Evolutionary conservation across 2,797 vertebrate species (phyloP).

Genomic region (Microctenopoma steveboyesi): DNA sequence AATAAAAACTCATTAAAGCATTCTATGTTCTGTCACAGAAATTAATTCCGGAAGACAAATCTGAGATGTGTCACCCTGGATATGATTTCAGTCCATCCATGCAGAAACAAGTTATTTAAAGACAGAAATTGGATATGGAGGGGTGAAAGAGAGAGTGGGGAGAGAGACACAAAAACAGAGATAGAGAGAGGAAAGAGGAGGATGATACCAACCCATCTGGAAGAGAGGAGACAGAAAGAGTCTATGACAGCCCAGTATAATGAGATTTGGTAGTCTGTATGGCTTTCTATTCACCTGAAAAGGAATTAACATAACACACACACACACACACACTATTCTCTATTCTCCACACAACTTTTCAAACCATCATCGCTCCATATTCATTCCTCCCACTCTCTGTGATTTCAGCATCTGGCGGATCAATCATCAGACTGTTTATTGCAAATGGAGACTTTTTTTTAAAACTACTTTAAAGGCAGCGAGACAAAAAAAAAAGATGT

Average conservation of each 20-base stretch:
- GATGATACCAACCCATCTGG: slow-evolving; percentile 70
- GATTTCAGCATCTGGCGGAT: slow-evolving; percentile 58
- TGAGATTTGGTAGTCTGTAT: slow-evolving; percentile 70
- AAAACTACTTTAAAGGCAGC: slow-evolving; percentile 25
- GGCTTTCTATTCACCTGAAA: slow-evolving; percentile 71
- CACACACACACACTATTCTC: slow-evolving; percentile 9
- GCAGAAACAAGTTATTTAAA: slow-evolving; percentile 83
- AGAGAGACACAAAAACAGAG: slow-evolving; percentile 39
- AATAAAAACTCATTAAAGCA: slow-evolving; percentile 84
- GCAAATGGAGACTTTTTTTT: slow-evolving; percentile 33
- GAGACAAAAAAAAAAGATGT: slow-evolving; percentile 3
- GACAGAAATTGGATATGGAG: slow-evolving; percentile 70
- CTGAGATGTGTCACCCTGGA: slow-evolving; percentile 74
- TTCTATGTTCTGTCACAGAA: slow-evolving; percentile 75
- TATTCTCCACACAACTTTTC: slow-evolving; percentile 54
- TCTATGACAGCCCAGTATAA: slow-evolving; percentile 70
- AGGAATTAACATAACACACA: slow-evolving; percentile 64
- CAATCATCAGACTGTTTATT: slow-evolving; percentile 55
- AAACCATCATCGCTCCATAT: slow-evolving; percentile 44
- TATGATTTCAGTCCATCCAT: slow-evolving; percentile 78
- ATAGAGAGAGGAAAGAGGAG: slow-evolving; percentile 43
- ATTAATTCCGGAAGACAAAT: slow-evolving; percentile 82
- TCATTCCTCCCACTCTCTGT: slow-evolving; percentile 30
- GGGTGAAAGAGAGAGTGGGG: slow-evolving; percentile 4
- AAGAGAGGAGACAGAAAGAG: slow-evolving; percentile 69